A percentile compares a stretch with the other conserved stretches of the same genome.
Evolutionary conservation across 2,797 vertebrate species (phyloP).

Genomic region (Rhodeus uyekii): DNA sequence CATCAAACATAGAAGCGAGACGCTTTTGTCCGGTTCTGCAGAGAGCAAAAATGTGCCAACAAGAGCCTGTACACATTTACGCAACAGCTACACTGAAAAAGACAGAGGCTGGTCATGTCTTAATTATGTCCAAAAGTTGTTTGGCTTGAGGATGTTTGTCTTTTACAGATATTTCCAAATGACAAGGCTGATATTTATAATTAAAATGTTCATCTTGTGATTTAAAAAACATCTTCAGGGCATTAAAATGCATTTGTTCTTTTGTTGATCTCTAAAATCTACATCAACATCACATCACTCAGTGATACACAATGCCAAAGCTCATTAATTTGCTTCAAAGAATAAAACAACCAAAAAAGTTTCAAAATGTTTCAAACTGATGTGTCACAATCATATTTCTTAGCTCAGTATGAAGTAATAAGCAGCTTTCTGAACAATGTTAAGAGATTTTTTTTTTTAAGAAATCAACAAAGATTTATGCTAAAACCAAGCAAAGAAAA

Average conservation of each 20-base stretch:
- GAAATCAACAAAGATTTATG: neutral
- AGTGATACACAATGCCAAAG: neutral
- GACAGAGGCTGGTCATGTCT: neutral
- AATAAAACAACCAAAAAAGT: neutral
- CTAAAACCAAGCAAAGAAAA: neutral
- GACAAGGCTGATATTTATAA: neutral
- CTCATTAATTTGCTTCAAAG: neutral
- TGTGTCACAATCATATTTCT: neutral
- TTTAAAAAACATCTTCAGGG: neutral
- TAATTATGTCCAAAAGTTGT: neutral
- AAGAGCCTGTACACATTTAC: neutral
- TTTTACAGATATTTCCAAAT: neutral
- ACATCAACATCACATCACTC: neutral
- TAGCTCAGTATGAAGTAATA: neutral
- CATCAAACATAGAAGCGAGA: neutral
- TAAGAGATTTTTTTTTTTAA: neutral
- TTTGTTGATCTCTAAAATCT: neutral
- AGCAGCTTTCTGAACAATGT: neutral
- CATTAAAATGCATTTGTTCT: constrained; percentile 8
- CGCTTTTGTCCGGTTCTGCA: neutral
- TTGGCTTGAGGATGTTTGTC: neutral
- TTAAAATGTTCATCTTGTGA: neutral
- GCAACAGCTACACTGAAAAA: constrained; percentile 21
- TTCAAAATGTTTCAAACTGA: neutral
- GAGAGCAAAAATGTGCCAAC: neutral